A percentile compares a stretch with the other conserved stretches of the same genome.
Conservation (phyloP, 2,113 vertebrate species). For the Mus spicilegus region DNA sequence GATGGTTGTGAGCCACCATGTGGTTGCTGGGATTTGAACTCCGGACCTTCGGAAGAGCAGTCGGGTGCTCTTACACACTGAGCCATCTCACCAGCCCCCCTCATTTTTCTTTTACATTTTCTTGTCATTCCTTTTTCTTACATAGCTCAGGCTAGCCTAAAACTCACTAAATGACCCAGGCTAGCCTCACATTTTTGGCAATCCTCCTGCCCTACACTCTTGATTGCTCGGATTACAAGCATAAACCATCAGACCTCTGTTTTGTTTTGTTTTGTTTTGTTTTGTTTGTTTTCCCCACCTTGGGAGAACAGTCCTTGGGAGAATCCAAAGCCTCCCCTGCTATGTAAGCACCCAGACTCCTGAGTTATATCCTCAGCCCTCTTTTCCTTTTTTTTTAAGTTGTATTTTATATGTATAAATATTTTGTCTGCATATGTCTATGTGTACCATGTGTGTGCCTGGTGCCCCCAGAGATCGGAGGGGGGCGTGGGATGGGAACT, state of each 20-base stretch:
- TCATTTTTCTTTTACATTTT: background rate
- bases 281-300: too few species aligned
- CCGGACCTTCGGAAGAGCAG: too few species aligned
- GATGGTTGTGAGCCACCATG: too few species aligned
- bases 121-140: background rate
- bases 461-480: background rate
- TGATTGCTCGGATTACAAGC: background rate
- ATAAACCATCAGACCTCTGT: background rate
- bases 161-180: background rate
- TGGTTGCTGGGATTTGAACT: too few species aligned
- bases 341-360: background rate
- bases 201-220: background rate
- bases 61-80: too few species aligned
- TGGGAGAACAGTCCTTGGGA: background rate
- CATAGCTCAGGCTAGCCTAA: background rate
- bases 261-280: background rate
- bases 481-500: background rate
- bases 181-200: background rate
- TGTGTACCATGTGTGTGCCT: background rate
- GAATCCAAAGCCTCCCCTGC: background rate
- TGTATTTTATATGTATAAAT: background rate
- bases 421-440: background rate
- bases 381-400: too few species aligned
- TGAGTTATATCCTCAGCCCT: background rate
- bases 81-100: too few species aligned